phyloP scores from a whole-genome alignment of 2,797 vertebrate species.

The Gymnothorax reevesii region DNA sequence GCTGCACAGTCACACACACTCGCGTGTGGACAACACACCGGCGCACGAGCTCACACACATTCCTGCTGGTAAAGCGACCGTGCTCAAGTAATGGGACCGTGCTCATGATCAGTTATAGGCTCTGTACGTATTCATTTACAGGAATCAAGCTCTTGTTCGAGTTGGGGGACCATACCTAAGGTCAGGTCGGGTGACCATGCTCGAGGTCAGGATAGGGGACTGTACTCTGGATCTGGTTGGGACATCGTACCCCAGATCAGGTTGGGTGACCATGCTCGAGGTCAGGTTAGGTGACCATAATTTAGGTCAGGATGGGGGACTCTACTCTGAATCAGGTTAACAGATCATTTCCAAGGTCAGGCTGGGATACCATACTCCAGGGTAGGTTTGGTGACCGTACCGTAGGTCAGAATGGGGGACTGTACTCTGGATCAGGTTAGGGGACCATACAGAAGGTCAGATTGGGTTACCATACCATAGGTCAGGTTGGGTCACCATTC shows the following conservation, averaged over 20 bases:
- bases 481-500: too few relatives aligned
- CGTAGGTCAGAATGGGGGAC: background rate
- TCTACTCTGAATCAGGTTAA: background rate
- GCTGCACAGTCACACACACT: slow-evolving; percentile 19
- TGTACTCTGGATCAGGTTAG: background rate
- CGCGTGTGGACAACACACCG: background rate
- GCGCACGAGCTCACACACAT: too few relatives aligned
- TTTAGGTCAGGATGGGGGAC: background rate
- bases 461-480: background rate
- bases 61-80: background rate
- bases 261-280: background rate
- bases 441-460: background rate
- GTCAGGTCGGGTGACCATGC: background rate
- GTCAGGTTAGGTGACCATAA: background rate
- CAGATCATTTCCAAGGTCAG: background rate
- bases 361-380: background rate
- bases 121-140: background rate
- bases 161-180: background rate
- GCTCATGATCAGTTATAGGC: background rate
- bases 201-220: background rate
- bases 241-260: background rate
- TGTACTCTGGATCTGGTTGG: too few relatives aligned
- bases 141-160: background rate
- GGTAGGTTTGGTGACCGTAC: background rate
- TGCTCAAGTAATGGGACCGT: background rate